Evolutionary conservation across 1,140 invertebrate genomes (phyloP), one percentile per base, ranked within the genome.

Genomic region (Tyrophagus putrescentiae): DNA sequence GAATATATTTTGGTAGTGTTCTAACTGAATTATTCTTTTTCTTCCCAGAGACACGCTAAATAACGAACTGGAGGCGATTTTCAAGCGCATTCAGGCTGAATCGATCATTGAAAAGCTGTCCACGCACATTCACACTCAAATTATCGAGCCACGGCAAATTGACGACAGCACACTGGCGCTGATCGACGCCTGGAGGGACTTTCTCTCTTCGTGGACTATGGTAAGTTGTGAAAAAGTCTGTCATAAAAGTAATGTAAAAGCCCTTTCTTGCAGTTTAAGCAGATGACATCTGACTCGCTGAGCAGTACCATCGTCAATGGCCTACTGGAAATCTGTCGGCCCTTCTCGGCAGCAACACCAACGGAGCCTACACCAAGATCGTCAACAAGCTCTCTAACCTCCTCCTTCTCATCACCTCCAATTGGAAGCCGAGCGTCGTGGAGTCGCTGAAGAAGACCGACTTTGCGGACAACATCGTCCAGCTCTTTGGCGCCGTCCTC

Each of bases 171-270:
- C 54, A 4, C 53, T 61, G 45, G 18, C 32, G 36, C 45, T 67
- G n/a, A 28, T 66, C 6, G 59, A 61, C 32, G 60, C 54, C 7
- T 67, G 66, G 66, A 64, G 61, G 62, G 66, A 67, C 58, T 67
- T 67, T 44, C 41, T 66, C n/a, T 36, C 63, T n/a, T 62, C 66
- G 34, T 25, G 48, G n/a, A 45, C 62, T 21, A 67, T 60, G 36
- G 61, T 67, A 6, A n/a, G 13, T n/a, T 32, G 18, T 58, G 3
- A 18, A 32, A 34, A 60, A 56, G 5, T 7, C 27, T 42, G n/a
- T 25, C 11, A 25, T 59, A 6, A 5, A 7, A 9, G 11, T 58
- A 28, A 50, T 56, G 27, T 56, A n/a, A 58, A n/a, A 7, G 9
- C 45, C 44, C 45, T 44, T 28, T 59, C 33, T 61, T 61, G 36